Evolutionary conservation across 2,797 vertebrate genomes (phyloP), one percentile per base, ranked within the genome.

Genomic region (Amazonetta brasiliensis): DNA sequence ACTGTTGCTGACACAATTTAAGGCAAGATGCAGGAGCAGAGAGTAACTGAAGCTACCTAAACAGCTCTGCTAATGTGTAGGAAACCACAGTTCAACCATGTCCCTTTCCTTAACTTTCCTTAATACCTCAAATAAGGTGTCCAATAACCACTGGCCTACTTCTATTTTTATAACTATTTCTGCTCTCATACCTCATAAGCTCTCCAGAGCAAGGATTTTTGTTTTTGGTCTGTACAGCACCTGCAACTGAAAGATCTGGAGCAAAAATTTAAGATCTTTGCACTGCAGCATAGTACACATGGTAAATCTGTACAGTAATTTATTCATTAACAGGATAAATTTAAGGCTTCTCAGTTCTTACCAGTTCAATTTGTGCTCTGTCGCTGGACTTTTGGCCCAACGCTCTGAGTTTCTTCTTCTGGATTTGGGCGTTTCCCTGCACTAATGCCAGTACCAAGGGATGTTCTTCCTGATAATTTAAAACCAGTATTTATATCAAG

Each of bases 371-470:
- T 98, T 95, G 97, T 98, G 97, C 98, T 98, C 95, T 98, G 98
- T 95, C 98, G 98, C 96, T 98, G 98, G 96, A 98, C 97, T 98
- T 99, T 99, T 28, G 97, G 97, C 79, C 96, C 97, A 84, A 96
- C 83, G 68, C 97, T 97, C 79, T 97, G 96, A 7, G 84, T 94
- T 67, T 97, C 94, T 35, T 99, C 98, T 94, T 99, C 98, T 76
- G 98, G 98, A 95, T 85, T 97, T 30, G 97, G 98, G 15, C 99
- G 98, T 95, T 99, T 99, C 80, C 98, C 98, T 35, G 95, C 88
- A 30, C 92, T 94, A 52, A 98, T 76, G 75, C 96, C 96, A 83
- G 96, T 50, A 89, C 94, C 95, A 94, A 96, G 37, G 35, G 91
- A 89, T 68, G 97, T 96, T 97, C 98, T 97, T 90, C 98, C 99